phyloP scores from a whole-genome alignment of 2,888 invertebrate species.

The Zele albiditarsus region DNA sequence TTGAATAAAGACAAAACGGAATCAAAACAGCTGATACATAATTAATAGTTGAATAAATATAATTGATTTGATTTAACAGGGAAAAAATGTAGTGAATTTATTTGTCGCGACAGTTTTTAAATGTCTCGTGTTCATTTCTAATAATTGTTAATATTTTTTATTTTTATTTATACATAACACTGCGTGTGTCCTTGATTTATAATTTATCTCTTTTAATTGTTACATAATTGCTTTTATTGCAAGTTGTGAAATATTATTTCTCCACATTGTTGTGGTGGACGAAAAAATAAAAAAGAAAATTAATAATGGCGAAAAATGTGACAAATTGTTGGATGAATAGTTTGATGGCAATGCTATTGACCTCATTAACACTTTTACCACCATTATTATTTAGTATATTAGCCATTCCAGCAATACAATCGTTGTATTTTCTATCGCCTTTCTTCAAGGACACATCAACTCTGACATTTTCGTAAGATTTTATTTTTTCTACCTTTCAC shows the following conservation, averaged over 20 bases:
- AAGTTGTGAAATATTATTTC: neutral
- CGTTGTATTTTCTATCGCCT: conserved; percentile 65
- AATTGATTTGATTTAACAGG: neutral
- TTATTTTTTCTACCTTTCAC: neutral
- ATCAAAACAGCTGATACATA: neutral
- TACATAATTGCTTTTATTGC: neutral
- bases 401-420: conserved; percentile 63
- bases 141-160: neutral
- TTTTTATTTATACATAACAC: neutral
- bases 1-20: neutral
- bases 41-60: neutral
- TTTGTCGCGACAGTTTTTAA: neutral
- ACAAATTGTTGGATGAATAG: conserved; percentile 50
- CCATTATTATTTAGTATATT: conserved; percentile 63
- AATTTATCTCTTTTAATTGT: neutral
- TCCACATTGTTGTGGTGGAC: neutral
- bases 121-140: neutral
- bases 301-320: conserved; percentile 5
- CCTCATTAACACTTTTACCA: conserved; percentile 64
- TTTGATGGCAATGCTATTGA: conserved; percentile 57
- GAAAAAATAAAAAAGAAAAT: conserved; percentile 1
- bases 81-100: neutral
- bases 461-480: conserved; percentile 15
- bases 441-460: conserved; percentile 58
- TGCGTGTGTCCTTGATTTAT: neutral